Base-by-base conservation (phyloP, 1,140 invertebrate genomes). In the Platorchestia sp. region DNA sequence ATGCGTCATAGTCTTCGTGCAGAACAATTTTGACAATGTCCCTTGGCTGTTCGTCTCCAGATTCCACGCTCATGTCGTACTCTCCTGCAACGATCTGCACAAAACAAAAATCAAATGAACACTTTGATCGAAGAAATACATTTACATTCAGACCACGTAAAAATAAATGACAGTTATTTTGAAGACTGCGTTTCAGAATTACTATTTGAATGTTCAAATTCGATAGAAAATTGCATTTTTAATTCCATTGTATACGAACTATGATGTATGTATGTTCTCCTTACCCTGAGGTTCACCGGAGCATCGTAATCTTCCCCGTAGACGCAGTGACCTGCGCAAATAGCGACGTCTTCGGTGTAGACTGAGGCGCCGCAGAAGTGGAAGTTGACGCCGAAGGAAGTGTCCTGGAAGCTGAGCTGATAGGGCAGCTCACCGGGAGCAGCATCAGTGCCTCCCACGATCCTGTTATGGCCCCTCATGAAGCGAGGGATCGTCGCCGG, bases 401-500 rank as follows among this genome's bases (percentile, higher is more conserved):
- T 42, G 40, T 95, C n/a, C 45, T 97, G 97, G 3, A 98, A 96
- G 0, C 97, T n/a, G n/a, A n/a, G n/a, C n/a, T n/a, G n/a, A n/a
- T n/a, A n/a, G n/a, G n/a, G n/a, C 95, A 97, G 97, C 95, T 98
- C 97, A 40, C 97, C 97, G 91, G 98, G 98, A 36, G 96, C 96
- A 0, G 97, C 97, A 51, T n/a, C n/a, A n/a, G n/a, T n/a, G n/a
- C n/a, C n/a, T n/a, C n/a, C n/a, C n/a, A n/a, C n/a, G n/a, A n/a
- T n/a, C n/a, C n/a, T n/a, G n/a, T n/a, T n/a, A n/a, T n/a, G n/a
- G n/a, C n/a, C n/a, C n/a, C n/a, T n/a, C n/a, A n/a, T n/a, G n/a
- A n/a, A n/a, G n/a, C n/a, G n/a, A n/a, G n/a, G n/a, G n/a, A 97
- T 97, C n/a, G 97, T 96, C 36, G 47, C 47, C 19, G 47, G 47